These are phyloP conservation scores for Zygaena filipendulae DNA, from an alignment of 2,888 invertebrate species.

Conservation along the genomic window DNA sequence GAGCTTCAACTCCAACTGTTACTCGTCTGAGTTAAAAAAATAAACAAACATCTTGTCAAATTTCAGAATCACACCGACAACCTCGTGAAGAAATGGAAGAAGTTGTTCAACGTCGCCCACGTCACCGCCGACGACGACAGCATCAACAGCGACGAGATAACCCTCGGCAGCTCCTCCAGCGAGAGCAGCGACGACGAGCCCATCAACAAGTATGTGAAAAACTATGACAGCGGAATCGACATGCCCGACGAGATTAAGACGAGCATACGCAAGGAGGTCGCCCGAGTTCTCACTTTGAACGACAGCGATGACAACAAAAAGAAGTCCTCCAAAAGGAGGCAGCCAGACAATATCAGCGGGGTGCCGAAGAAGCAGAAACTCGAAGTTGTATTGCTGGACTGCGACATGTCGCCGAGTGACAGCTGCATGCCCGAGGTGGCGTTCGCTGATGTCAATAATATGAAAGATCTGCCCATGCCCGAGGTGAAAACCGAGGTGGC, in stretches of 20 bases:
- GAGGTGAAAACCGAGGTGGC: slow-evolving; percentile 29
- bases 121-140: slow-evolving; percentile 13
- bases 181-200: slow-evolving; percentile 46
- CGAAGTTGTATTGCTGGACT: neutral
- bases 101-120: slow-evolving; percentile 27
- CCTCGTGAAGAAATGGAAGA: slow-evolving; percentile 32
- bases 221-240: slow-evolving; percentile 34
- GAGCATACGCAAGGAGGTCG: slow-evolving; percentile 33
- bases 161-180: slow-evolving; percentile 3
- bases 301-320: slow-evolving; percentile 12
- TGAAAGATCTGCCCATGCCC: slow-evolving; percentile 21
- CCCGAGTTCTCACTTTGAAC: slow-evolving; percentile 23
- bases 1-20: neutral
- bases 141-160: slow-evolving; percentile 16
- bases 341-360: neutral
- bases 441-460: slow-evolving; percentile 45
- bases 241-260: slow-evolving; percentile 37
- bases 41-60: no score
- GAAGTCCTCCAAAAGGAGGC: slow-evolving; percentile 15
- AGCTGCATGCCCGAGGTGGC: slow-evolving; percentile 27
- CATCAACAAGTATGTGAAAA: slow-evolving; percentile 41
- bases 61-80: slow-evolving; percentile 37
- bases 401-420: neutral
- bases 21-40: no score
- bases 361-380: neutral